These are phyloP conservation scores for Drosophila niveifrons DNA, from an alignment of 2,888 invertebrate species.

Conservation along the genomic window DNA sequence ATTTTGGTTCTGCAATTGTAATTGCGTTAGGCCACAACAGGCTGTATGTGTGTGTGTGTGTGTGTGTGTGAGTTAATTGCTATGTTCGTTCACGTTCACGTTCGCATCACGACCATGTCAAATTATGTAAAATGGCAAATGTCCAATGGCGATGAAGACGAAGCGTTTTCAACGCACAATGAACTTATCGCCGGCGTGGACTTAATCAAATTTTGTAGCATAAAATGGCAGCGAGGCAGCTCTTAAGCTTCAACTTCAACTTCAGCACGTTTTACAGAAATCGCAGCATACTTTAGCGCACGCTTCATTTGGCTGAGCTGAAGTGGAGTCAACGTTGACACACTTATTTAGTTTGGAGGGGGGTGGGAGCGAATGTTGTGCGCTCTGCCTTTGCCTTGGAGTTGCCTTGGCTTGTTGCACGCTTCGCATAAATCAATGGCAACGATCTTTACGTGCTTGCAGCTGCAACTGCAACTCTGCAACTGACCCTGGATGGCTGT, in stretches of 20 bases:
- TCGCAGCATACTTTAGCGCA: conserved; percentile 65
- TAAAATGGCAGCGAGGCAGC: conserved; percentile 47
- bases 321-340: conserved; percentile 59
- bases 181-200: conserved; percentile 71
- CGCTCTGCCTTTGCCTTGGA: conserved; percentile 42
- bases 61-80: conserved; percentile 40
- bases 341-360: conserved; percentile 72
- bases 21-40: conserved; percentile 67
- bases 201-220: conserved; percentile 76
- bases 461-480: conserved; percentile 33
- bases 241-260: conserved; percentile 3
- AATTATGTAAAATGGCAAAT: conserved; percentile 57
- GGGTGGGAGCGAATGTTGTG: conserved; percentile 12
- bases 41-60: conserved; percentile 22
- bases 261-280: conserved; percentile 43
- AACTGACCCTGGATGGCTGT: conserved; percentile 8
- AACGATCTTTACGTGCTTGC: conserved; percentile 79
- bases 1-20: conserved; percentile 66
- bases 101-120: conserved; percentile 44
- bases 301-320: conserved; percentile 62
- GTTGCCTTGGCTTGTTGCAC: conserved; percentile 70
- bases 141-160: conserved; percentile 22
- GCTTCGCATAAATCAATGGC: conserved; percentile 79
- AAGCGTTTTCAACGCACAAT: conserved; percentile 57
- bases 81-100: conserved; percentile 28